Evolutionary conservation across 2,888 invertebrate species (phyloP).

Genomic region (Empis livida): DNA sequence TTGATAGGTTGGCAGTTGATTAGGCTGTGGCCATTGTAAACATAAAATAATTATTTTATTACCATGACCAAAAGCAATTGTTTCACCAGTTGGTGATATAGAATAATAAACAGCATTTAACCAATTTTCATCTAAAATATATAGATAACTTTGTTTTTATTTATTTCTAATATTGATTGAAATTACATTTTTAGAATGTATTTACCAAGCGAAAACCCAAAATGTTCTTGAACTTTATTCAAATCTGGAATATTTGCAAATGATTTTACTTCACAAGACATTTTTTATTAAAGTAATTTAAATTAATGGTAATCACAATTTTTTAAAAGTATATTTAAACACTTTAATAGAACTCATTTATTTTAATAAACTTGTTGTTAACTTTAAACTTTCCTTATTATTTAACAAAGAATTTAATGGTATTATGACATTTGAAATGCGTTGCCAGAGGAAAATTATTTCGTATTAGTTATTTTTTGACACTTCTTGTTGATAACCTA

Average conservation of each 20-base stretch:
- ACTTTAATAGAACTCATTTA: too few relatives aligned
- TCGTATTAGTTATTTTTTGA: too few relatives aligned
- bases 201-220: constrained; percentile 41
- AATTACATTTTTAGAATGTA: not conserved
- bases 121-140: constrained; percentile 43
- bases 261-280: constrained; percentile 49
- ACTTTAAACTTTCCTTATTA: too few relatives aligned
- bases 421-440: too few relatives aligned
- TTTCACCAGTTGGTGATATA: constrained; percentile 58
- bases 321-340: too few relatives aligned
- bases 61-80: constrained; percentile 52
- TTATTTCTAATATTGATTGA: not conserved
- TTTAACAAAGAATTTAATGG: too few relatives aligned
- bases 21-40: constrained; percentile 46
- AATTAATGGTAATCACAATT: not conserved
- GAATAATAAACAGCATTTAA: constrained; percentile 53
- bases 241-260: constrained; percentile 49
- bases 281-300: too few relatives aligned
- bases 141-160: too few relatives aligned
- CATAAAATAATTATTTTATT: constrained; percentile 51
- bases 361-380: too few relatives aligned
- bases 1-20: constrained; percentile 37
- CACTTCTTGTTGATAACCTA: too few relatives aligned
- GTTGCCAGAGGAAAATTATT: too few relatives aligned
- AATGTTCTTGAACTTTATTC: constrained; percentile 42